Evolutionary conservation across 2,888 invertebrate genomes (phyloP).

Genomic region (Drosophila falleni): DNA sequence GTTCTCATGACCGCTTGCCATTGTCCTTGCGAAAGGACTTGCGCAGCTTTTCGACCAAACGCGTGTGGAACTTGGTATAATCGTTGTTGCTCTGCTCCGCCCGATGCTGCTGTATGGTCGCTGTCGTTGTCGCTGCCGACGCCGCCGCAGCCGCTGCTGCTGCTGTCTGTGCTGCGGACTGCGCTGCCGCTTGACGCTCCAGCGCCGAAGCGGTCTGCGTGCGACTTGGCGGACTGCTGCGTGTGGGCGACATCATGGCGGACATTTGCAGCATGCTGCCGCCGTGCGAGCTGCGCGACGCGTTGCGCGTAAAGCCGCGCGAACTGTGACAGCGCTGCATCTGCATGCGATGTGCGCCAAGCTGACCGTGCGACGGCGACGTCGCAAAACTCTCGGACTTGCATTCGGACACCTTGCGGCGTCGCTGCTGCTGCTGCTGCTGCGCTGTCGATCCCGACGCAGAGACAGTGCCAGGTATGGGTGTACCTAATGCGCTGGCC

Average conservation of each 20-base stretch:
- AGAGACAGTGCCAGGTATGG: constrained; percentile 60
- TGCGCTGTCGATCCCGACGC: constrained; percentile 25
- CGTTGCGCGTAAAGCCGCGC: constrained; percentile 88
- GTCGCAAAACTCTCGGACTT: constrained; percentile 86
- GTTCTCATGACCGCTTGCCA: constrained; percentile 83
- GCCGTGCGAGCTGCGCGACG: constrained; percentile 87
- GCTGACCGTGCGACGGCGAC: constrained; percentile 85
- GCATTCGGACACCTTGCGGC: constrained; percentile 87
- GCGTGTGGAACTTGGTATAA: constrained; percentile 90
- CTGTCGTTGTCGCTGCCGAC: constrained; percentile 28
- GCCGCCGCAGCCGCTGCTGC: constrained; percentile 24
- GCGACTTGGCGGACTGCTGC: constrained; percentile 87
- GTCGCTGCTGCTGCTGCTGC: constrained; percentile 82
- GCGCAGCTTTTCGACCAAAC: constrained; percentile 90
- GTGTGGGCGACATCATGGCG: constrained; percentile 87
- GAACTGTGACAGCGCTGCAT: constrained; percentile 86
- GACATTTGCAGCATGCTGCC: constrained; percentile 82
- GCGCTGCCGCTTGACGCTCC: constrained; percentile 60
- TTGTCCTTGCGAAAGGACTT: constrained; percentile 87
- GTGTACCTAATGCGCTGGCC: constrained; percentile 87
- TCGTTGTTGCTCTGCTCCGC: constrained; percentile 86
- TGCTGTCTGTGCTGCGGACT: constrained; percentile 26
- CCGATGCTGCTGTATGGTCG: constrained; percentile 63
- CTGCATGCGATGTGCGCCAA: constrained; percentile 84
- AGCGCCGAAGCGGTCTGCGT: constrained; percentile 73